Conservation (phyloP, 2,888 invertebrate genomes). For the Drosophila nr. fundita region DNA sequence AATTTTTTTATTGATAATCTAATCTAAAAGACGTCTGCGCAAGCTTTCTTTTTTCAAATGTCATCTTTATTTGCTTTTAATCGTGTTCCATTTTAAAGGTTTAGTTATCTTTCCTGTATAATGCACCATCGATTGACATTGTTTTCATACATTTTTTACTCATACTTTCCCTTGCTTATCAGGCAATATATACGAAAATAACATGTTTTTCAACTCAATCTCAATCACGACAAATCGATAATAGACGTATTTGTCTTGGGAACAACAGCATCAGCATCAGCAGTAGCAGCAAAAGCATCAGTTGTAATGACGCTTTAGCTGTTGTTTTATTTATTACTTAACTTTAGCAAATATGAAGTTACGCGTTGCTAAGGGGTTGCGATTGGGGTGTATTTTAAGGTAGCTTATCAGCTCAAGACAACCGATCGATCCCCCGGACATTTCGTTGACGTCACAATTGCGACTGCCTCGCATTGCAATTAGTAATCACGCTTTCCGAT, state of each 20-base stretch:
- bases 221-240: conserved; percentile 29
- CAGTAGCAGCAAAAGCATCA: conserved; percentile 12
- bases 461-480: conserved; percentile 30
- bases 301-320: conserved; percentile 55
- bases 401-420: conserved; percentile 58
- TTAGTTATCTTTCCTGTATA: conserved; percentile 5
- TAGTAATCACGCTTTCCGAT: conserved; percentile 46
- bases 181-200: conserved; percentile 56
- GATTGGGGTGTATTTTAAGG: conserved; percentile 16
- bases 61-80: background rate
- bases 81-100: background rate
- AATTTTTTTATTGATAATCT: background rate
- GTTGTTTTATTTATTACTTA: conserved; percentile 40
- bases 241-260: conserved; percentile 11
- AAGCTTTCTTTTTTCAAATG: background rate
- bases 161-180: conserved; percentile 71
- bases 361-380: conserved; percentile 28
- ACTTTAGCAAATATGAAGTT: conserved; percentile 29
- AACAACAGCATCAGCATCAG: conserved; percentile 13
- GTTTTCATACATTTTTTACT: conserved; percentile 32
- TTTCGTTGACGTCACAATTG: conserved; percentile 64
- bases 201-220: conserved; percentile 75
- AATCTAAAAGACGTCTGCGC: background rate
- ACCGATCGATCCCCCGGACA: conserved; percentile 48
- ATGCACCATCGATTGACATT: conserved; percentile 28